Evolutionary conservation across 2,797 vertebrate species (phyloP), one percentile per base, ranked within the genome.

Genomic region (Alectoris magna): DNA sequence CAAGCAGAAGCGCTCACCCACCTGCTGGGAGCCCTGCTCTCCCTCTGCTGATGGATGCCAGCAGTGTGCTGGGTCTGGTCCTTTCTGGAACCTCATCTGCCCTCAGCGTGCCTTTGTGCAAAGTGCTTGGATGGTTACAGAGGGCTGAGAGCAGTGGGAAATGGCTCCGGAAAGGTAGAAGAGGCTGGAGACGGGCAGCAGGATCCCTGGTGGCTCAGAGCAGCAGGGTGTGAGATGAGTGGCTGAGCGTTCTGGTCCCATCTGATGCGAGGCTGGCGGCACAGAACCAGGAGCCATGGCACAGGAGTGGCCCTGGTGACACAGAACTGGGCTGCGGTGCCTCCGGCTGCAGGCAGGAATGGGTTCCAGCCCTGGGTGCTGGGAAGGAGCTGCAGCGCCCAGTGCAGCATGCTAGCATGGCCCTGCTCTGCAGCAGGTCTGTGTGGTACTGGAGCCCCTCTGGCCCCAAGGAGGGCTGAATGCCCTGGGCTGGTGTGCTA

Each of bases 151-250:
- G 49, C 2, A 17, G 55, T 36, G 43, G 83, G 58, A 34, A 60
- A 38, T 2, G 36, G 36, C 23, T 60, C 59, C 14, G 6, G 59
- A 11, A 44, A 62, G 48, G 6, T 8, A 53, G 18, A 53, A 56
- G 49, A 43, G 38, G 11, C 23, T 39, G 71, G 63, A 16, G 26
- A 4, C 0, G 5, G 26, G 64, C 11, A 36, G 39, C 9, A 18
- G 31, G 29, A 39, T 11, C 87, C 71, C 1, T 1, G 22, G 24
- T 8, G 56, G 38, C 68, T 46, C 5, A 9, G 34, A 46, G 38
- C 39, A 27, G 11, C 0, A 0, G 23, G 29, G 24, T 21, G 79
- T 14, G 19, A 1, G 12, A 7, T 0, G 9, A 34, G 23, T 18
- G 27, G 39, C 62, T 63, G 62, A 43, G 39, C 8, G 1, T 19